Percentiles rank a stretch among this genome's conserved stretches.
phyloP scores from a whole-genome alignment of 2,113 vertebrate species.

The Colaptes auratus region DNA sequence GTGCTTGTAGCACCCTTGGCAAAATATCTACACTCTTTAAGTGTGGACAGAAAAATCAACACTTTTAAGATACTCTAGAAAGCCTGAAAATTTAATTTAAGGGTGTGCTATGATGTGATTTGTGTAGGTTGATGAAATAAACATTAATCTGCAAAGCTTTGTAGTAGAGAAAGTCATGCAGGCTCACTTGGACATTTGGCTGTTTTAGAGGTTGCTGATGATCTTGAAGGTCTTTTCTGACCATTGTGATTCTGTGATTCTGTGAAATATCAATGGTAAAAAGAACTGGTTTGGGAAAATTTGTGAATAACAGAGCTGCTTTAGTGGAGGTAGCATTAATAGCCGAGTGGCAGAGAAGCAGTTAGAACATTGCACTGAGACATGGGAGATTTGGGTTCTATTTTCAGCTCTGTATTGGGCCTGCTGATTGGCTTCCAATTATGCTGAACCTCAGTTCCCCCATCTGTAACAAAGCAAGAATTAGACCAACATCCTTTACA shows the following conservation, averaged over 20 bases:
- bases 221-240: too few species aligned
- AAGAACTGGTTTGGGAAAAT: not conserved
- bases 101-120: not conserved
- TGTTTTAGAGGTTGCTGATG: not conserved
- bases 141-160: not conserved
- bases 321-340: not conserved
- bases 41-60: not conserved
- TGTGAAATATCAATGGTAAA: not conserved
- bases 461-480: conserved; percentile 1
- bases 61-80: not conserved
- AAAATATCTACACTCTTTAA: not conserved
- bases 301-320: not conserved
- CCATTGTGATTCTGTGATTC: not conserved
- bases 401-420: not conserved
- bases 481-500: not conserved
- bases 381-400: conserved; percentile 21
- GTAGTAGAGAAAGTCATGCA: not conserved
- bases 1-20: not conserved
- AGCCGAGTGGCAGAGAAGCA: not conserved
- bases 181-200: not conserved
- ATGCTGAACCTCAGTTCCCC: conserved; percentile 9
- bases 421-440: conserved; percentile 47
- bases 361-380: not conserved
- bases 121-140: not conserved
- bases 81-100: not conserved